Evolutionary conservation across 2,888 invertebrate species (phyloP), one percentile per base, ranked within the genome.

Genomic region (Steinernema scapterisci): DNA sequence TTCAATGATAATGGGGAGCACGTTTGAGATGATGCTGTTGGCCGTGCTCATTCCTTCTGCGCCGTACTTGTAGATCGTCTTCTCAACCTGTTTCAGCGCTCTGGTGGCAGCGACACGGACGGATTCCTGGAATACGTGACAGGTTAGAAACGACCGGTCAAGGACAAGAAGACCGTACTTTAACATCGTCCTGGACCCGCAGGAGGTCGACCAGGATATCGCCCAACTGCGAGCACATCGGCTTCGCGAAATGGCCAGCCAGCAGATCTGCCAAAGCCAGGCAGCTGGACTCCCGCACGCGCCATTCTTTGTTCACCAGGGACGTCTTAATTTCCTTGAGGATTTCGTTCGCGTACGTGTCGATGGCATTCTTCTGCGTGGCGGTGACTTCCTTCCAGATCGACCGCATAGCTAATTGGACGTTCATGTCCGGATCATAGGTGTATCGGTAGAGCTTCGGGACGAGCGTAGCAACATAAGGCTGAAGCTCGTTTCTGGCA

Each of bases 101-200:
- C 86, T 75, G 23, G 89, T 88, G 27, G 89, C 89, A 23, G 89
- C 89, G 76, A 88, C 85, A 70, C 89, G 82, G 1, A 88, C 89
- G 56, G 89, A 89, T 80, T 89, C 89, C 88, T 88, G 79, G n/a
- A 81, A 80, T 25, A n/a, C 56, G 27, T 54, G 38, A 38, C 38
- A 38, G 9, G 3, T 38, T 38, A n/a, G n/a, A n/a, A n/a, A n/a
- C 38, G 38, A 38, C 38, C 48, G 19, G 19, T 48, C 48, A 3
- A 13, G 3, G 13, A 48, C n/a, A 5, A 19, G 2, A 48, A 5
- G 7, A n/a, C 16, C 48, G 19, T 71, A 95, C 95, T 88, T 96
- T 95, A 82, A 95, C 93, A 88, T 96, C 96, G 88, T 96, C 96
- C 92, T 95, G 93, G 0, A 95, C 95, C 23, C 95, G 90, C 88